Base-by-base conservation (phyloP, 1,140 invertebrate genomes). In the Pemphigus obesinymphae region DNA sequence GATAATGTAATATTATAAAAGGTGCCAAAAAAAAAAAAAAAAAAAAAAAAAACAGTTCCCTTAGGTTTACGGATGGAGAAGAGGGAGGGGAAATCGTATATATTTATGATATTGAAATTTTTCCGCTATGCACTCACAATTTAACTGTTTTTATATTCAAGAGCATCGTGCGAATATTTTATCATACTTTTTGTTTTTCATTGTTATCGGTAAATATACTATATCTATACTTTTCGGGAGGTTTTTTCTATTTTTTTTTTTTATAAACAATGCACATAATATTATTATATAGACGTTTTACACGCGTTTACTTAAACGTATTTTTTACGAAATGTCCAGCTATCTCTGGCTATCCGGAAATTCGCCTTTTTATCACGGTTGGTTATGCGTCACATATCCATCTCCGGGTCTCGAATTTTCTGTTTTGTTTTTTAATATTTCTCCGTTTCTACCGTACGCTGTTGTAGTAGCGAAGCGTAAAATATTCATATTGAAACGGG, bases 381-480 rank as follows among this genome's bases (percentile, higher is more conserved):
- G n/a, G n/a, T n/a, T n/a, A n/a, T n/a, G n/a, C n/a, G n/a, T n/a
- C n/a, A n/a, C n/a, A n/a, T n/a, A n/a, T n/a, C n/a, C n/a, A 20
- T 73, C 26, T n/a, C 43, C 8, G n/a, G 43, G 23, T 45, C 68
- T 37, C n/a, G n/a, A 68, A 17, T 40, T 68, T n/a, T 26, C 1
- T 29, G 13, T 48, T 50, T 72, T 55, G 15, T 45, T 61, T 80
- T 80, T 29, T 29, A 31, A 80, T 53, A 45, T 20, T 6, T 43
- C 40, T 43, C 17, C 40, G 3, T 15, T 55, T n/a, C n/a, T n/a
- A n/a, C n/a, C n/a, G n/a, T n/a, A n/a, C 43, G 43, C 43, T n/a
- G n/a, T n/a, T n/a, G n/a, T n/a, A n/a, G 76, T 50, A 80, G 29
- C 45, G 55, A 34, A 80, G 50, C 76, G 76, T 80, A 45, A 80